Evolutionary conservation across 2,113 vertebrate genomes (phyloP), one percentile per base, ranked within the genome.

Genomic region (Callipepla californica): DNA sequence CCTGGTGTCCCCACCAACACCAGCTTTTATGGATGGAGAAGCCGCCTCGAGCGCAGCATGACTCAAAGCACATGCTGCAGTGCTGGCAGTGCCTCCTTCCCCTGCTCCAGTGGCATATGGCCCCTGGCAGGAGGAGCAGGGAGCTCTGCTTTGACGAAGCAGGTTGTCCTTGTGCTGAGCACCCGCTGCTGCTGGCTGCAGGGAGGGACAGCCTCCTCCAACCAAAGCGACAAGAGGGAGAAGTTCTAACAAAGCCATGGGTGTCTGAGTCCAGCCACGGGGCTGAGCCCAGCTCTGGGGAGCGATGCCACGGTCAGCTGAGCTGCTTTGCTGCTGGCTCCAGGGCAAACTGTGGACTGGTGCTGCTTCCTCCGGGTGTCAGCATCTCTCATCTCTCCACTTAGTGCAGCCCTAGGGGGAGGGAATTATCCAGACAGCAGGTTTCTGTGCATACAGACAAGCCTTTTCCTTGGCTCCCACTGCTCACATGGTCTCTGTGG

Each of bases 41-140:
- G 90, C 93, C 14, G 6, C 79, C 93, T 74, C 7, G 1, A 90
- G 85, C 92, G 59, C 94, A 91, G 94, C 75, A 20, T 85, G 94
- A 94, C 75, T 94, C 94, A 89, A 76, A 89, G 94, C 96, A 92
- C 79, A 77, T 90, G 95, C 83, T 83, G 4, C 90, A 67, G 90
- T 7, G 5, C 0, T 96, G 96, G 96, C 96, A 96, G 92, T 61
- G 2, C 7, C 19, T 94, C 90, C 87, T 93, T 96, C 85, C 92
- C 82, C 79, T 85, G 87, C 92, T 85, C 0, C 85, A 92, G 95
- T 13, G 80, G 80, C 92, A 95, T 94, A 93, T 92, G 95, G 95
- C 92, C 44, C 2, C 32, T 17, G 77, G 93, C 90, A 55, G 8
- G 90, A 32, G 92, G 92, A 88, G 75, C 82, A 19, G 90, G 3